Percentiles rank a stretch among this genome's conserved stretches.
These are phyloP conservation scores for Butorides virescens DNA, from an alignment of 2,113 vertebrate genomes.

Conservation along the genomic window DNA sequence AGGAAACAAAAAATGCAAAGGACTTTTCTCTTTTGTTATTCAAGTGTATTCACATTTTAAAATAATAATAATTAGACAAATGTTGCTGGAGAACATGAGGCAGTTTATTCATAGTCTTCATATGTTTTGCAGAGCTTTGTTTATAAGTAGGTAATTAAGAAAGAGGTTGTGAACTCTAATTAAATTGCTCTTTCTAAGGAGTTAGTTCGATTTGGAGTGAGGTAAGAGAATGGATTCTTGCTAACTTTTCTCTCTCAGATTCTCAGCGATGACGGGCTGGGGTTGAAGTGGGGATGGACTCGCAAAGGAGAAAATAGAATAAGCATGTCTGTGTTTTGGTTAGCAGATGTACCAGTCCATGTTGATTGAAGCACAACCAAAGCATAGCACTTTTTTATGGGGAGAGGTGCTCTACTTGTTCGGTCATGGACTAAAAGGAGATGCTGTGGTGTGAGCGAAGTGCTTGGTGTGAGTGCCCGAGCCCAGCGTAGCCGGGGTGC, in stretches of 20 bases:
- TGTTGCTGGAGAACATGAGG: not conserved
- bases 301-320: not conserved
- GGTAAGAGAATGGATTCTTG: not conserved
- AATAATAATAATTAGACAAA: not conserved
- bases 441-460: not conserved
- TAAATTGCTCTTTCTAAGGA: not conserved
- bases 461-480: rapidly evolving
- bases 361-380: not conserved
- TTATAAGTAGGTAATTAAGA: not conserved
- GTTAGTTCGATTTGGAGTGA: not conserved
- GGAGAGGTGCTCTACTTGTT: not conserved
- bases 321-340: not conserved
- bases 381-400: not conserved
- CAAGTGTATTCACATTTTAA: not conserved
- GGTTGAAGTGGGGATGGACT: not conserved
- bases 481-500: not conserved
- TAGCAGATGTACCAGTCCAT: not conserved
- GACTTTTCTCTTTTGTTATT: not conserved
- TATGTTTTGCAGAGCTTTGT: not conserved
- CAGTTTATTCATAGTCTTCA: not conserved
- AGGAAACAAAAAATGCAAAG: not conserved
- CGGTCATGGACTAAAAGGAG: not conserved
- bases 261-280: not conserved
- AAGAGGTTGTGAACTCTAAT: not conserved
- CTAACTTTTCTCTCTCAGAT: not conserved